Percentiles rank a stretch among this genome's conserved stretches.
These are phyloP conservation scores for Tilapia sparmanii DNA, from an alignment of 2,113 vertebrate genomes.

Conservation along the genomic window DNA sequence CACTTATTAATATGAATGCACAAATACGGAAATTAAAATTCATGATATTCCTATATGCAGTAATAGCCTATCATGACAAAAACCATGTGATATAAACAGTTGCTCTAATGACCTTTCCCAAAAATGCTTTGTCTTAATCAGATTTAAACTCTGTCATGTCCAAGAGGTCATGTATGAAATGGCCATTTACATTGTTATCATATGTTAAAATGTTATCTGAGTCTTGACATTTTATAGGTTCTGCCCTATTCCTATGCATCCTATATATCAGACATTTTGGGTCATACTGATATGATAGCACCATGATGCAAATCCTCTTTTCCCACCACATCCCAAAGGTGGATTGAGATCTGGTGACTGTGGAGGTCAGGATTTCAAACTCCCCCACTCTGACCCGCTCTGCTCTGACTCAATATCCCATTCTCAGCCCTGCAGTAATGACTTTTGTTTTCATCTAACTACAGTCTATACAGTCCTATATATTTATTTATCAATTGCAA, in stretches of 20 bases:
- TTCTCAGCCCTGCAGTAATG: not conserved
- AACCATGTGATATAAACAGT: not conserved
- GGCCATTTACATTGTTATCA: not conserved
- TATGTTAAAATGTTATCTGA: not conserved
- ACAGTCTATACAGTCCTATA: not conserved
- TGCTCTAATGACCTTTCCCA: not conserved
- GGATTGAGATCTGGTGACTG: not conserved
- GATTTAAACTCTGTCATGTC: not conserved
- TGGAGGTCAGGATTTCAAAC: not conserved
- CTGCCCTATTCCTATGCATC: not conserved
- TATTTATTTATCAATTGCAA: not conserved
- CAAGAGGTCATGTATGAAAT: not conserved
- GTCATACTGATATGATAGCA: not conserved
- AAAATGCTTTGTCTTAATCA: not conserved
- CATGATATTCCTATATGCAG: not conserved
- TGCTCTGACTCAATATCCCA: not conserved
- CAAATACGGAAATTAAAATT: not conserved
- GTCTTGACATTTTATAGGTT: not conserved
- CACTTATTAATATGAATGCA: not conserved
- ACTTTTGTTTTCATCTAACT: not conserved
- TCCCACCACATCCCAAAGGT: not conserved
- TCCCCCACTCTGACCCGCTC: not conserved
- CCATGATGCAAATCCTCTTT: not conserved
- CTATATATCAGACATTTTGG: not conserved
- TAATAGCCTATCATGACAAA: not conserved